Base-by-base conservation (phyloP, 2,888 invertebrate species). In the Drosophila anomalata region DNA sequence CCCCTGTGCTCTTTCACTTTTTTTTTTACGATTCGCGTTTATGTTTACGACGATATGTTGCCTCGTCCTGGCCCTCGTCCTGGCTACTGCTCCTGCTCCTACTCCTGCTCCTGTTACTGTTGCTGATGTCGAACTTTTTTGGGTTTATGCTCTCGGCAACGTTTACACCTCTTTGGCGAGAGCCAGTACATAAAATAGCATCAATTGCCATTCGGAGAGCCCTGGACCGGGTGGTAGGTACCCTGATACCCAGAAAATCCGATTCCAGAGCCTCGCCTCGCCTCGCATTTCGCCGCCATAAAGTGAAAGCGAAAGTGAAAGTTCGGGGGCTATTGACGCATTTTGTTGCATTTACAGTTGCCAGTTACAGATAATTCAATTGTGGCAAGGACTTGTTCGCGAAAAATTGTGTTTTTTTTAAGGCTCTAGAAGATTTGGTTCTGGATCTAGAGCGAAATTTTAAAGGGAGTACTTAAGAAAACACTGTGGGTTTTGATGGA, bases 151-250 rank as follows among this genome's bases (percentile, higher is more conserved):
- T 36, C 33, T 59, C 39, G 48, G 50, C 65, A 69, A 72, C 67
- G 61, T 74, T 80, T 71, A 75, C 82, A 79, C 78, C 75, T 78
- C 61, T 71, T 72, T 78, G 48, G 14, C 53, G 29, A 46, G 44
- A 36, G 42, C 62, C 78, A 77, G 62, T 75, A 69, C 78, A 75
- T 79, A 71, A 80, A 76, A 65, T 41, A 14, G n/a, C 58, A 33
- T 42, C 53, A 52, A 66, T 26, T 52, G 53, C 39, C 52, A 61
- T 41, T 56, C 41, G 31, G 62, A 17, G 62, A 17, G 29, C 26
- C 8, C 7, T 20, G 29, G 17, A 17, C 17, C 17, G 17, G 17
- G 17, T 17, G 17, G 17, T 17, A 17, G 17, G 17, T 17, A 17
- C 1, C 17, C 26, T 48, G 41, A 8, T 39, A 17, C n/a, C 31